Base-by-base conservation (phyloP, 2,888 invertebrate species). In the Caenorhabditis auriculariae region DNA sequence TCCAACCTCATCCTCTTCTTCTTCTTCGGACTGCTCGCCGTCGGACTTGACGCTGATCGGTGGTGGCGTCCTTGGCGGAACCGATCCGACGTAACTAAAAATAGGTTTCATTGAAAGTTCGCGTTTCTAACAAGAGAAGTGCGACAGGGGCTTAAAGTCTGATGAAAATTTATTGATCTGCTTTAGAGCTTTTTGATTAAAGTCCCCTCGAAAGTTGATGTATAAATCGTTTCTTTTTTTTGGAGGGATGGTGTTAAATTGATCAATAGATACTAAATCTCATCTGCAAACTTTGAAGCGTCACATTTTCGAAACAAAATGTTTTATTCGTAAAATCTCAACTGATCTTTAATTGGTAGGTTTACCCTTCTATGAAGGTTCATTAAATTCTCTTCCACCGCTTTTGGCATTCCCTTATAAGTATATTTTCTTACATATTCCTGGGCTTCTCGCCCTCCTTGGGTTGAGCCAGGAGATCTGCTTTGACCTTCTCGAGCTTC, bases 1-100 rank as follows among this genome's bases (percentile, higher is more conserved):
- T 28, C 72, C 75, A 19, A 72, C 70, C 9, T 72, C 75, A 28
- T 73, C 74, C 37, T 77, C 77, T 24, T 74, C 74, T 17, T 75
- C 76, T 12, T 72, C 74, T 17, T 73, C 73, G 5, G 69, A 64
- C 19, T 73, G 69, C 51, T 75, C 75, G 27, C 66, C 64, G 41
- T 67, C 75, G 3, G 59, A 58, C 26, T 67, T 62, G 32, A 68
- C 57, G 6, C 45, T 26, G 35, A 69, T 52, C n/a, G 67, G 72
- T 35, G 70, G 75, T 35, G 75, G 75, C 9, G 69, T 67, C 9
- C 75, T 56, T 0, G 75, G 74, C 9, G 75, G 74, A 12, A 74
- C 74, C 27, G 71, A 72, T 9, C 74, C 75, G 5, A 66, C 66
- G 26, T 63, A 65, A 37, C 74, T 74, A 48, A 35, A 63, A 35